These are phyloP conservation scores for Kryptolebias marmoratus DNA, from an alignment of 2,113 vertebrate genomes.

Conservation along the genomic window DNA sequence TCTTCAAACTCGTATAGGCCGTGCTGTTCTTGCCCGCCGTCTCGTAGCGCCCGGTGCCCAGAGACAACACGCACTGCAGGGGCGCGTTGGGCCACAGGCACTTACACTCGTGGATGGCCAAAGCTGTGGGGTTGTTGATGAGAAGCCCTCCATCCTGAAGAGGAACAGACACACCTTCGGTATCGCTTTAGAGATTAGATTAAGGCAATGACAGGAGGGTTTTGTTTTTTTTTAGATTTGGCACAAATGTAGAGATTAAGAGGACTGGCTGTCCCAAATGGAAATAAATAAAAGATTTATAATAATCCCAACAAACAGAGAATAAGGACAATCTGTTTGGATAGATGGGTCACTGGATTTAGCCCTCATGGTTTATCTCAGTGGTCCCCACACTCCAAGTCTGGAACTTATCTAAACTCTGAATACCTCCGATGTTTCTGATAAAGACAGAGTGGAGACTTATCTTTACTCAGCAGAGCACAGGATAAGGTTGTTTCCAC, in stretches of 20 bases:
- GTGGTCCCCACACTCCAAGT: conserved; percentile 18
- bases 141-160: conserved; percentile 94
- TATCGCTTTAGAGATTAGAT: neutral
- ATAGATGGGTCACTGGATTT: conserved; percentile 14
- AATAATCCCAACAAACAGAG: conserved; percentile 5
- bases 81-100: conserved; percentile 92
- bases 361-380: conserved; percentile 2
- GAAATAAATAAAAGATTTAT: too few species aligned
- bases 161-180: neutral
- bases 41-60: conserved; percentile 92
- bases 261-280: conserved; percentile 21
- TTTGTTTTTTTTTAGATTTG: too few species aligned
- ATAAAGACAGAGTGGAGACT: conserved; percentile 21
- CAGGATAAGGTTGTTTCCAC: conserved; percentile 37
- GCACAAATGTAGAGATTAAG: conserved; percentile 26
- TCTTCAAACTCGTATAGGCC: conserved; percentile 90
- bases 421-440: conserved; percentile 24
- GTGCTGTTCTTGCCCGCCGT: conserved; percentile 76
- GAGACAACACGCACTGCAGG: conserved; percentile 90
- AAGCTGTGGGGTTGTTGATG: conserved; percentile 93
- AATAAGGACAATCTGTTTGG: conserved; percentile 23
- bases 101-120: conserved; percentile 96
- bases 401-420: conserved; percentile 38
- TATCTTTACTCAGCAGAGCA: conserved; percentile 8
- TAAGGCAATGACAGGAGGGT: too few species aligned